Base-by-base conservation (phyloP, 2,888 invertebrate genomes). In the Horisme vitalbata region DNA sequence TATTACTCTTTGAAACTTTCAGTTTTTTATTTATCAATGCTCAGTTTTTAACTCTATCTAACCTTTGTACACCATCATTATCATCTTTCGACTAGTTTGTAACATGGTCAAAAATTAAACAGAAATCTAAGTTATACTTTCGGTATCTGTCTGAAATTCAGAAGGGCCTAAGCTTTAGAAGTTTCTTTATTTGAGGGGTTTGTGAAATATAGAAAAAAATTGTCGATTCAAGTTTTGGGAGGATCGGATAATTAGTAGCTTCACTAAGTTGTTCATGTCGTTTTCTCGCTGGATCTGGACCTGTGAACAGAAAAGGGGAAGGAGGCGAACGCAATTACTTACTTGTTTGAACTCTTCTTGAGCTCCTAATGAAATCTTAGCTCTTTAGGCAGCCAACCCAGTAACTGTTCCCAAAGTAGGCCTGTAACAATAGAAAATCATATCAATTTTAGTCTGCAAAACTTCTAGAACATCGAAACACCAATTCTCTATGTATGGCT, bases 271-370 rank as follows among this genome's bases (percentile, higher is more conserved):
- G 27, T 11, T 4, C 21, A 18, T 11, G 20, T 45, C 13, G 21
- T 39, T 14, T 21, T 31, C 12, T 20, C 11, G 41, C 3, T 21
- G 46, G 57, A 63, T 58, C 41, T 35, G 15, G 34, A 58, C 60
- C 83, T 84, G 88, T 43, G 66, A 82, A 86, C 81, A 83, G 56
- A 83, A 61, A 70, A 57, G 28, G 54, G 37, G 47, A 51, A 49
- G 32, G 53, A 55, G 52, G 62, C 55, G 69, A 75, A 72, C 72
- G 67, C 57, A 38, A 66, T 71, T 78, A 89, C 89, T 89, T 79
- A 89, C 89, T 85, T 88, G 52, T 66, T 87, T 79, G 83, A 86
- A 87, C 86, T 88, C 89, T 78, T 83, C 83, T 72, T 72, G 87
- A 87, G 86, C 75, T 76, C 87, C 83, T 78, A 80, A 65, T 74